A percentile compares a stretch with the other conserved stretches of the same genome.
These are phyloP conservation scores for Petrophora chlorosata DNA, from an alignment of 2,888 invertebrate genomes.

Conservation along the genomic window DNA sequence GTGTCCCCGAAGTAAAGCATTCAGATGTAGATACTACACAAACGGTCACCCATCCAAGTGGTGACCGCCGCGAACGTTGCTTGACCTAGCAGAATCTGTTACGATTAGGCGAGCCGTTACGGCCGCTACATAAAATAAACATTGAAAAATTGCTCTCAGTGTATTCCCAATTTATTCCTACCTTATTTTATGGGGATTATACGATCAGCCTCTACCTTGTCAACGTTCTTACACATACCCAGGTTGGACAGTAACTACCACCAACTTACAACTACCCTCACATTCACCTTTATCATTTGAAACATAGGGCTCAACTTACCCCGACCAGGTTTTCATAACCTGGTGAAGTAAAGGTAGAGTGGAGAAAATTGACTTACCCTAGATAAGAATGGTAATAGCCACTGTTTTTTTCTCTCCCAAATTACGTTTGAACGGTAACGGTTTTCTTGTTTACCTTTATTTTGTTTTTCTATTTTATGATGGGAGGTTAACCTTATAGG, in stretches of 20 bases:
- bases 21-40: too few relatives aligned
- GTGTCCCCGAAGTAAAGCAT: too few relatives aligned
- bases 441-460: conserved; percentile 77
- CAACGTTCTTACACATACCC: conserved; percentile 76
- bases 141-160: conserved; percentile 45
- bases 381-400: conserved; percentile 78
- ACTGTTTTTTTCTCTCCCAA: conserved; percentile 70
- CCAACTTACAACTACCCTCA: conserved; percentile 18
- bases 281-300: conserved; percentile 27
- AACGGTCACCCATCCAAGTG: too few relatives aligned
- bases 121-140: not conserved
- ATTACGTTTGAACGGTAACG: conserved; percentile 72
- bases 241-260: conserved; percentile 70
- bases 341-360: conserved; percentile 55
- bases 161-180: conserved; percentile 58
- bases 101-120: too few relatives aligned
- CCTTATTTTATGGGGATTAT: conserved; percentile 82
- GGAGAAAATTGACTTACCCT: conserved; percentile 80
- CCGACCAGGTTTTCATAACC: not conserved
- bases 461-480: conserved; percentile 58
- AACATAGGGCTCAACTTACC: conserved; percentile 38
- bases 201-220: conserved; percentile 81
- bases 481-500: conserved; percentile 26
- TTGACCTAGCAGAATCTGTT: too few relatives aligned
- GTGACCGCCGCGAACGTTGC: too few relatives aligned